A percentile compares a stretch with the other conserved stretches of the same genome.
These are phyloP conservation scores for Nomada ferruginata DNA, from an alignment of 2,888 invertebrate genomes.

Conservation along the genomic window DNA sequence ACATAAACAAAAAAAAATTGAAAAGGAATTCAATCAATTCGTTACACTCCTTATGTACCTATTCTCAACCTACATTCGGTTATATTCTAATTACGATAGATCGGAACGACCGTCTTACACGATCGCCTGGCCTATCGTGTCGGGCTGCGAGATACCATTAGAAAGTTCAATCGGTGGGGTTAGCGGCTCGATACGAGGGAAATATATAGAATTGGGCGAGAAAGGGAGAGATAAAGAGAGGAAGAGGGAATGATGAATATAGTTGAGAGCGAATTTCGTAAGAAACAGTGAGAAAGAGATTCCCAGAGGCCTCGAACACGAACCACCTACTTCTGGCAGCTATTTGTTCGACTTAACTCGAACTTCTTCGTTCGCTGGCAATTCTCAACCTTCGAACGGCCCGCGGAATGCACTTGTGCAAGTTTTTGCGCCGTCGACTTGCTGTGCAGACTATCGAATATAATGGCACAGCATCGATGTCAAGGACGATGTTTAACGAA, in stretches of 20 bases:
- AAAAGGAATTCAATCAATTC: too few relatives aligned
- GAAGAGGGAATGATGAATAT: background rate
- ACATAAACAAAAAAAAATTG: too few relatives aligned
- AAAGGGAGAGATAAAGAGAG: too few relatives aligned
- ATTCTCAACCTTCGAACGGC: slow-evolving; percentile 18
- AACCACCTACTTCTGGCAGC: background rate
- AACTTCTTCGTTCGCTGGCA: background rate
- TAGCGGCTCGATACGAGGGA: slow-evolving; percentile 23
- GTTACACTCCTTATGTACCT: too few relatives aligned
- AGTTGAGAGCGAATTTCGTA: slow-evolving; percentile 34
- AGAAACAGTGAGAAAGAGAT: slow-evolving; percentile 44
- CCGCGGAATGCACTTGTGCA: slow-evolving; percentile 32
- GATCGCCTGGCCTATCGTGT: background rate
- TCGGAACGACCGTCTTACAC: background rate
- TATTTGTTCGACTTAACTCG: slow-evolving; percentile 9
- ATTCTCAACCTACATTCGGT: too few relatives aligned
- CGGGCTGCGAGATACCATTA: slow-evolving; percentile 46
- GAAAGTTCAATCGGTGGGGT: slow-evolving; percentile 59
- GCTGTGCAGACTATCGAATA: slow-evolving; percentile 34
- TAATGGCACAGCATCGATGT: slow-evolving; percentile 47
- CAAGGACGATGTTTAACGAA: slow-evolving; percentile 39
- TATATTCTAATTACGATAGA: background rate
- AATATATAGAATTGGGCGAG: background rate
- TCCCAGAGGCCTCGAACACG: slow-evolving; percentile 23
- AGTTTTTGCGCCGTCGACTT: slow-evolving; percentile 15